Percentiles rank a stretch among this genome's conserved stretches.
Conservation (phyloP, 2,888 invertebrate genomes). For the Callyntrura sp. region DNA sequence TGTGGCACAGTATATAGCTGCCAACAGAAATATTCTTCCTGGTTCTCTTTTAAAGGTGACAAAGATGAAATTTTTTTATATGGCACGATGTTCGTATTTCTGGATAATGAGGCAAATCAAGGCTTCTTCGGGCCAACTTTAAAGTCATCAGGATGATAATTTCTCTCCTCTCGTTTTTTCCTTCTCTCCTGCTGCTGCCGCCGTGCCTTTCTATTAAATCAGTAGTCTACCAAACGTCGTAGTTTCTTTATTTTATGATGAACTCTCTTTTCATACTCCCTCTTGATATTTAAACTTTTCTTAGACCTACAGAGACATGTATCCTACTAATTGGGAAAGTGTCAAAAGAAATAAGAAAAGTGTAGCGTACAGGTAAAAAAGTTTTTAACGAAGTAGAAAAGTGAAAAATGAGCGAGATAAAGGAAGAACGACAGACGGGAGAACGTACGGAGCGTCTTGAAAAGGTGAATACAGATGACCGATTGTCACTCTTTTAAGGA, state of each 20-base stretch:
- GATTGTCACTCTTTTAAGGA: slow-evolving; percentile 21
- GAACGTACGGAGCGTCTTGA: neutral
- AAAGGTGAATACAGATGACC: slow-evolving; percentile 33
- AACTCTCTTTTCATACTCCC: slow-evolving; percentile 2
- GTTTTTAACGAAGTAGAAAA: slow-evolving; percentile 23
- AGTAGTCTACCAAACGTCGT: neutral
- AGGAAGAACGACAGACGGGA: neutral
- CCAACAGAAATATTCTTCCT: neutral
- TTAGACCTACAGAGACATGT: neutral
- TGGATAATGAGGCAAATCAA: neutral
- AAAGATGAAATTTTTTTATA: neutral
- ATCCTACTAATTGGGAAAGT: slow-evolving; percentile 24
- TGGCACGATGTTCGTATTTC: neutral
- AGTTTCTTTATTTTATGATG: neutral
- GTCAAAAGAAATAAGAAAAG: slow-evolving; percentile 42
- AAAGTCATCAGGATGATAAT: neutral
- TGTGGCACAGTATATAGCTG: neutral
- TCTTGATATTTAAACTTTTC: neutral
- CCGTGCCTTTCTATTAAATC: neutral
- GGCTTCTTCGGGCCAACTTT: neutral
- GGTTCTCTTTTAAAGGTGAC: neutral
- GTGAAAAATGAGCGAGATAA: neutral
- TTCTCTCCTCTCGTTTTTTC: neutral
- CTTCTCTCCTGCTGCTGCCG: neutral
- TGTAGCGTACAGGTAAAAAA: neutral